A percentile compares a stretch with the other conserved stretches of the same genome.
Conservation (phyloP, 2,113 vertebrate genomes). For the Conger conger region DNA sequence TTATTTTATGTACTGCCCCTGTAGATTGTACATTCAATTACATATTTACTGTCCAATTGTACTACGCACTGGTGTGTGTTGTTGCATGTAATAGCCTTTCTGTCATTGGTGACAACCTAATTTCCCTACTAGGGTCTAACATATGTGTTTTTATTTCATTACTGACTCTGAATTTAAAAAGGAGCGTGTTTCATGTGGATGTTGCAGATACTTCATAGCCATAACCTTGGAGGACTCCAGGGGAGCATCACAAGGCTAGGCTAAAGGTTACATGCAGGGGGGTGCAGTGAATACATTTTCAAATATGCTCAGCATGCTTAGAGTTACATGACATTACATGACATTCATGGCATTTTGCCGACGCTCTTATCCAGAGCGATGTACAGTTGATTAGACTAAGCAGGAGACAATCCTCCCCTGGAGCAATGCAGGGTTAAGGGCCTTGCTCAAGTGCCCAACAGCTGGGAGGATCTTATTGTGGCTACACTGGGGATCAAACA, state of each 20-base stretch:
- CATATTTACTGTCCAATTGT: neutral
- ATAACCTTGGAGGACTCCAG: neutral
- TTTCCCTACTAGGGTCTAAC: neutral
- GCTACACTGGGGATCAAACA: too few relatives aligned
- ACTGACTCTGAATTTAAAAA: neutral
- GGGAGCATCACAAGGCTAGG: neutral
- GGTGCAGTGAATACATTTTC: neutral
- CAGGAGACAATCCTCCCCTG: too few relatives aligned
- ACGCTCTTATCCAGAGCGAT: too few relatives aligned
- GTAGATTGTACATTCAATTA: neutral
- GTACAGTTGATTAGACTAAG: too few relatives aligned
- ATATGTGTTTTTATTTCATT: neutral
- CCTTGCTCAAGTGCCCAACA: too few relatives aligned
- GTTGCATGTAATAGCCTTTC: neutral
- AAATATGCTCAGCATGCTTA: too few relatives aligned
- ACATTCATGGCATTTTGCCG: too few relatives aligned
- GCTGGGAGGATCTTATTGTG: too few relatives aligned
- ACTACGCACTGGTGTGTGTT: neutral
- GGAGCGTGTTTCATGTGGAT: neutral
- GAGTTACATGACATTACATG: too few relatives aligned
- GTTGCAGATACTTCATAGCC: neutral
- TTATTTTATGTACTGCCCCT: neutral
- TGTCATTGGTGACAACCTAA: neutral
- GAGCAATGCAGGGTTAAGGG: too few relatives aligned
- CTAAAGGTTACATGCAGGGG: neutral